These are phyloP conservation scores for Frankliniella fusca DNA, from an alignment of 2,888 invertebrate genomes.

Conservation along the genomic window DNA sequence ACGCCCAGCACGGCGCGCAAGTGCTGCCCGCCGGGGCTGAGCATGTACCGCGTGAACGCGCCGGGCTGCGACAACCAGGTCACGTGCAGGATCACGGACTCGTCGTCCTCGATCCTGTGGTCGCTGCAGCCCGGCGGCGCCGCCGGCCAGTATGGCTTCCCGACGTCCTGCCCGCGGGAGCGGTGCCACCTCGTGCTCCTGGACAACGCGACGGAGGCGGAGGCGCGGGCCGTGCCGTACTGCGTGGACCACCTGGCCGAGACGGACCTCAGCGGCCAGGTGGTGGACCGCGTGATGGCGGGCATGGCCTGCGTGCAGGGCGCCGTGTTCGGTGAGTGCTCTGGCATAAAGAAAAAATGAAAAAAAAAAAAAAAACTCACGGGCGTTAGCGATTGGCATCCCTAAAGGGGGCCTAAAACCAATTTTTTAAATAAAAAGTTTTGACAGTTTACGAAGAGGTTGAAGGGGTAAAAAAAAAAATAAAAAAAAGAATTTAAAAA, in stretches of 20 bases:
- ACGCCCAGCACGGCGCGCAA: neutral
- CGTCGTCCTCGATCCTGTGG: slow-evolving; percentile 10
- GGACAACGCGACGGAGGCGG: neutral
- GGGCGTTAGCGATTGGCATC: too few species aligned
- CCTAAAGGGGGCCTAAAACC: too few species aligned
- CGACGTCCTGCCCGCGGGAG: neutral
- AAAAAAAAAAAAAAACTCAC: neutral
- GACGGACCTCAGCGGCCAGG: neutral
- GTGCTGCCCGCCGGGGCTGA: slow-evolving; percentile 15
- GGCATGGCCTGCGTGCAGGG: slow-evolving; percentile 9
- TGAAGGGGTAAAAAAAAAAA: too few species aligned
- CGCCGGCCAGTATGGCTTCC: slow-evolving; percentile 1
- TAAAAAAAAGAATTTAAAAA: too few species aligned
- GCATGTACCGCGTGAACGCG: slow-evolving; percentile 4
- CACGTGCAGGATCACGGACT: slow-evolving; percentile 10
- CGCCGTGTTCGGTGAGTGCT: neutral
- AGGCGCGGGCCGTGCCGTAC: neutral
- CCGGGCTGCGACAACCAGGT: slow-evolving; percentile 23
- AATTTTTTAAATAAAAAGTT: too few species aligned
- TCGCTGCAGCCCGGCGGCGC: slow-evolving; percentile 8
- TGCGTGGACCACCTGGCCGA: slow-evolving; percentile 9
- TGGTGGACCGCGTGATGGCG: neutral
- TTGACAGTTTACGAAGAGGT: too few species aligned
- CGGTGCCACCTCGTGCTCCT: slow-evolving; percentile 5
- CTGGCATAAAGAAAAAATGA: neutral